Evolutionary conservation across 2,888 invertebrate species (phyloP), one percentile per base, ranked within the genome.

Genomic region (Koerneria pararmatus): DNA sequence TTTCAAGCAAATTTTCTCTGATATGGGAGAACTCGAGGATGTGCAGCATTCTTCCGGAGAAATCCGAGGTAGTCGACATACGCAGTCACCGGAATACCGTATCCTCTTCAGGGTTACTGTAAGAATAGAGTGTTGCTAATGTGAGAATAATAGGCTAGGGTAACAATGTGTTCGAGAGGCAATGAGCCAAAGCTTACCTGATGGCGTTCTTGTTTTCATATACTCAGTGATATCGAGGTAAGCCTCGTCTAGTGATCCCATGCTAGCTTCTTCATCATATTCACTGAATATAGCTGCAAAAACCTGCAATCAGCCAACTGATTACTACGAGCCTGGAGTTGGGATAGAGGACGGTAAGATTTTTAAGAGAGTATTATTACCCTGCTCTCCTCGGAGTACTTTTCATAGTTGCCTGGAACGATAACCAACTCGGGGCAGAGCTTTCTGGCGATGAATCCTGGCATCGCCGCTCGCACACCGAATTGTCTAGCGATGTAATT

Each of bases 401-500:
- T 87, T 24, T 83, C 77, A 74, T 86, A 87, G 79, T 88, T 85
- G 15, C 81, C 76, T 0, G 85, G 85, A 1, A 88, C 86, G 49
- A 88, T 85, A 4, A 85, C 82, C 1, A 88, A 83, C 35, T 86
- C 80, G 0, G 88, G 88, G 75, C 88, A 88, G 5, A 88, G 83
- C 74, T 88, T 87, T 66, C 84, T 85, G 1, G 84, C 88, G 66
- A 88, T 87, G 76, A 88, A 88, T 0, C 88, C 88, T 1, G 88
- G 88, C 88, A 89, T 88, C 3, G 86, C 88, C 6, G 88, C 87
- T 53, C 88, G 82, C 0, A 88, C 88, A 19, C 88, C 88, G 82
- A 82, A 88, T 67, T 85, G 83, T 27, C 88, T 83, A 1, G 88
- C 88, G 22, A 84, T 74, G 76, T 88, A 88, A 80, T 88, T 88